These are phyloP conservation scores for Microctenopoma steveboyesi DNA, from an alignment of 2,797 vertebrate species.

Conservation along the genomic window DNA sequence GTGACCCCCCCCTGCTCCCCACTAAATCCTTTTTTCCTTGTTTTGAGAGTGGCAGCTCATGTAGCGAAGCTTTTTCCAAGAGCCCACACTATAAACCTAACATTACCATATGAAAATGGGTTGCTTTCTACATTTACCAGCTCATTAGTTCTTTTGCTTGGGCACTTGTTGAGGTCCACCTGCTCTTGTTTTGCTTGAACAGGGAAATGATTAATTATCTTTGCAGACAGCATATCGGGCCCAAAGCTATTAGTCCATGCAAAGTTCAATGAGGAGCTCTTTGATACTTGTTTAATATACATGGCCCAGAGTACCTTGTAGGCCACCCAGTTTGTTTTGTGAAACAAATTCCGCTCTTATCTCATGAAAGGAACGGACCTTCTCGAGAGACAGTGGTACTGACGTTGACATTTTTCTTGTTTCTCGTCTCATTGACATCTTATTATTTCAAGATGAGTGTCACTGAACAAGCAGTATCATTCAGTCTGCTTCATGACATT, in stretches of 20 bases:
- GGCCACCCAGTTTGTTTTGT: constrained; percentile 71
- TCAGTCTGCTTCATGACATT: constrained; percentile 9
- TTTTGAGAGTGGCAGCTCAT: constrained; percentile 65
- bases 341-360: constrained; percentile 62
- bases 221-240: constrained; percentile 64
- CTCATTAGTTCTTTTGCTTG: constrained; percentile 83
- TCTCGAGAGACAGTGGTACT: constrained; percentile 31
- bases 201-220: constrained; percentile 78
- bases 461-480: constrained; percentile 29
- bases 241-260: constrained; percentile 75
- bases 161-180: constrained; percentile 75
- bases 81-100: constrained; percentile 70
- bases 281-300: constrained; percentile 78
- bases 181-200: constrained; percentile 75
- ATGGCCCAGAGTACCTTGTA: constrained; percentile 50
- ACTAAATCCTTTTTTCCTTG: constrained; percentile 56
- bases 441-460: constrained; percentile 50
- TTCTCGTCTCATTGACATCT: not conserved
- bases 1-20: constrained; percentile 33
- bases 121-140: constrained; percentile 83
- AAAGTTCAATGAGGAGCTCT: constrained; percentile 70
- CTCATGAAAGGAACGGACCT: constrained; percentile 38
- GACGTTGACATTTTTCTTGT: constrained; percentile 50
- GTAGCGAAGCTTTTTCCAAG: constrained; percentile 71
- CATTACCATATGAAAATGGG: constrained; percentile 86